A percentile compares a stretch with the other conserved stretches of the same genome.
phyloP scores from a whole-genome alignment of 2,888 invertebrate species.

The Phyto melanocephala region DNA sequence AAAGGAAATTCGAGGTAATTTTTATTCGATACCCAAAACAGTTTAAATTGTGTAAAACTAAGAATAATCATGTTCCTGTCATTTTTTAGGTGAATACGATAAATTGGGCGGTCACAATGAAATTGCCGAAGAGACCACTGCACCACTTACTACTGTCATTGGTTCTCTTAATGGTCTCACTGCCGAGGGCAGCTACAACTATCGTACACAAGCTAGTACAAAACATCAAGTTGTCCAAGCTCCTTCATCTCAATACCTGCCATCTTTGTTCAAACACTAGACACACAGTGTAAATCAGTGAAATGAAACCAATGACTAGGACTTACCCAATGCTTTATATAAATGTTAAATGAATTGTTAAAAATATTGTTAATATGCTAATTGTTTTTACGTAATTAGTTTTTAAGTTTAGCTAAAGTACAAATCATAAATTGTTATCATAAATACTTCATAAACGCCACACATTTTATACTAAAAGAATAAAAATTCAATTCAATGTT shows the following conservation, averaged over 20 bases:
- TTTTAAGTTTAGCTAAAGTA: constrained; percentile 34
- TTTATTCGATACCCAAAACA: too few species aligned
- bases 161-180: constrained; percentile 70
- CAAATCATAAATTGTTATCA: constrained; percentile 23
- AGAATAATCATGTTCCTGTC: too few species aligned
- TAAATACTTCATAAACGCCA: constrained; percentile 15
- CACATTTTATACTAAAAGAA: background rate
- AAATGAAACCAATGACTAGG: background rate
- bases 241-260: constrained; percentile 71
- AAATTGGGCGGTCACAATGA: constrained; percentile 75
- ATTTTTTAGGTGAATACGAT: constrained; percentile 73
- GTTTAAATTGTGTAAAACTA: too few species aligned
- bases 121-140: constrained; percentile 73
- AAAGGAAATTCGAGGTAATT: constrained; percentile 75
- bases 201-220: constrained; percentile 47
- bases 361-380: background rate
- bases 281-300: background rate
- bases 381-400: constrained; percentile 32
- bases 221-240: constrained; percentile 21
- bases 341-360: background rate
- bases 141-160: constrained; percentile 74
- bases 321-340: background rate
- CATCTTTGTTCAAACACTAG: constrained; percentile 65
- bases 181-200: constrained; percentile 72
- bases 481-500: background rate